Evolutionary conservation across 2,888 invertebrate genomes (phyloP).

Genomic region (Capitulum mitella): DNA sequence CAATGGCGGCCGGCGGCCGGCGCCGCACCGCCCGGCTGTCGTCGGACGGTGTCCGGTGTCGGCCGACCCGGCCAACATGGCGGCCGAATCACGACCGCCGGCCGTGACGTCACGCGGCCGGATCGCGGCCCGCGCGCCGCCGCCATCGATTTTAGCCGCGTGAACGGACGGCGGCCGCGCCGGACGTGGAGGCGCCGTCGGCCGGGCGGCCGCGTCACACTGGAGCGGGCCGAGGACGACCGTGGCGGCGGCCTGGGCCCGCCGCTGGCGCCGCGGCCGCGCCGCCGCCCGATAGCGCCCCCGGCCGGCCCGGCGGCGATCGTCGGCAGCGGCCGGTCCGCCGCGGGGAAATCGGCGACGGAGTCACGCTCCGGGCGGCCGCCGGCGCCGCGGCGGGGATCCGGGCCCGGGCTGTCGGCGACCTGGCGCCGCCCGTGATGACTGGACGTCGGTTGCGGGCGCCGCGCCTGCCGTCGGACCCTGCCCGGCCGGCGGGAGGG

Average conservation of each 20-base stretch:
- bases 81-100: neutral
- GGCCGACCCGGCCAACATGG: neutral
- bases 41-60: too few relatives aligned
- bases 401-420: too few relatives aligned
- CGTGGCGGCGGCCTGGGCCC: neutral
- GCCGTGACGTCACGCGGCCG: neutral
- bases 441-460: too few relatives aligned
- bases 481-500: too few relatives aligned
- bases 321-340: neutral
- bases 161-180: neutral
- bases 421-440: too few relatives aligned
- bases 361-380: too few relatives aligned
- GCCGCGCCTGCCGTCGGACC: too few relatives aligned
- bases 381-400: too few relatives aligned
- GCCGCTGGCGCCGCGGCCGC: neutral
- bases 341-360: neutral
- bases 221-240: neutral
- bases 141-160: neutral
- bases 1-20: too few relatives aligned
- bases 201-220: neutral
- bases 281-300: neutral
- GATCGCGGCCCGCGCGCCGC: neutral
- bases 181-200: neutral
- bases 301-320: neutral
- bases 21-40: too few relatives aligned